Evolutionary conservation across 2,888 invertebrate genomes (phyloP), one percentile per base, ranked within the genome.

Genomic region (Eurytoma californica): DNA sequence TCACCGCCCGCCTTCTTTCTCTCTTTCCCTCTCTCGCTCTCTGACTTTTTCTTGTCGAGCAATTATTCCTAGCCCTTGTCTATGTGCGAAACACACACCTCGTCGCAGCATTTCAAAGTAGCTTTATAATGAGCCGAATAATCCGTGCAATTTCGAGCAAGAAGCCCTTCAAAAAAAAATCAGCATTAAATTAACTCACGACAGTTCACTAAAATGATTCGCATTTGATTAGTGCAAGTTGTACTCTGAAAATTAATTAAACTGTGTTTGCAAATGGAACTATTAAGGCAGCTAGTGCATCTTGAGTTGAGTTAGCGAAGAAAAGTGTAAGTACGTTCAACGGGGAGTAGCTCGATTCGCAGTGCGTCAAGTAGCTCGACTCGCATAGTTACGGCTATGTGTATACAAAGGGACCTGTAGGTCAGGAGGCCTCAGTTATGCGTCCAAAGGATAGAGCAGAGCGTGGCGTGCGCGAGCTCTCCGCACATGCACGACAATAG

Each of bases 401-500:
- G 51, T 20, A 28, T 47, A 83, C 83, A 85, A 85, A 86, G 85
- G 84, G 85, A 81, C 83, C 84, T 86, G 86, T 86, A 87, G 86
- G 86, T 86, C 84, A 86, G 84, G 83, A 85, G 85, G 85, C 85
- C 85, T 84, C 83, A 76, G 85, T 84, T 79, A 70, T 70, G 65
- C 69, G 68, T 63, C 68, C 81, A 74, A 79, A 77, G 80, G 77
- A 85, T 83, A 83, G 60, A 47, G 20, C 16, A 30, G 28, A 13
- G 9, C 18, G n/a, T 24, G 0, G 18, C 57, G 53, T 70, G 47
- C 39, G 53, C 53, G 53, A 53, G 28, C 74, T 63, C 57, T 39
- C 47, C 30, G 47, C 85, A 84, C 85, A 87, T 87, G 86, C 85
- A 86, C 85, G 89, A 90, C 89, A 89, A 90, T 90, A 88, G 88